These are phyloP conservation scores for Penaeus indicus DNA, from an alignment of 1,140 invertebrate genomes.

Conservation along the genomic window DNA sequence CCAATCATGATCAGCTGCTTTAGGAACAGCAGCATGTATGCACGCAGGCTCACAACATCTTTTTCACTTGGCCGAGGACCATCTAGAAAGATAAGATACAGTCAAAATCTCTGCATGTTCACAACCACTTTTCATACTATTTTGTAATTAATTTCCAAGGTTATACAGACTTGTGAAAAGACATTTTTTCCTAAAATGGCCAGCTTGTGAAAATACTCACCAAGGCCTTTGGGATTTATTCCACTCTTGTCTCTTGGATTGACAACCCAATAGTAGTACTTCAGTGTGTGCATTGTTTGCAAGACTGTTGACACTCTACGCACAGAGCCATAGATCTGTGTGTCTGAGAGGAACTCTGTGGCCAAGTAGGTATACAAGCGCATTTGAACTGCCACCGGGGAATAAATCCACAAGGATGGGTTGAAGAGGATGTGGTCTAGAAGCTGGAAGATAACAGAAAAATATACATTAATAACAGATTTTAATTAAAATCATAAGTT, in stretches of 20 bases:
- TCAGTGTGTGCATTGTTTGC: slow-evolving; percentile 97
- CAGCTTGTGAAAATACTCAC: slow-evolving; percentile 74
- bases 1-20: slow-evolving; percentile 98
- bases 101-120: not conserved
- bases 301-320: slow-evolving; percentile 95
- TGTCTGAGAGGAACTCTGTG: slow-evolving; percentile 97
- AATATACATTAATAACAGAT: not conserved
- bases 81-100: slow-evolving; percentile 76
- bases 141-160: too few relatives aligned
- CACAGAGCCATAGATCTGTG: slow-evolving; percentile 97
- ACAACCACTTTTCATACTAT: not conserved
- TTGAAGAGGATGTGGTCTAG: slow-evolving; percentile 99
- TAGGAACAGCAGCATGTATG: slow-evolving; percentile 94
- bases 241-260: slow-evolving; percentile 95
- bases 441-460: slow-evolving; percentile 82
- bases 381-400: slow-evolving; percentile 95
- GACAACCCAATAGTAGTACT: slow-evolving; percentile 99
- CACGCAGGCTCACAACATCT: slow-evolving; percentile 92
- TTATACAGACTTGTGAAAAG: too few relatives aligned
- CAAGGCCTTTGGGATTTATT: slow-evolving; percentile 92
- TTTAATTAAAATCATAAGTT: not conserved
- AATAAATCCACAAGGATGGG: slow-evolving; percentile 98
- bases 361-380: slow-evolving; percentile 97
- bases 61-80: slow-evolving; percentile 93
- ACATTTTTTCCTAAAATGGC: too few relatives aligned